Base-by-base conservation (phyloP, 2,797 vertebrate genomes). In the Dendrocincla fuliginosa region DNA sequence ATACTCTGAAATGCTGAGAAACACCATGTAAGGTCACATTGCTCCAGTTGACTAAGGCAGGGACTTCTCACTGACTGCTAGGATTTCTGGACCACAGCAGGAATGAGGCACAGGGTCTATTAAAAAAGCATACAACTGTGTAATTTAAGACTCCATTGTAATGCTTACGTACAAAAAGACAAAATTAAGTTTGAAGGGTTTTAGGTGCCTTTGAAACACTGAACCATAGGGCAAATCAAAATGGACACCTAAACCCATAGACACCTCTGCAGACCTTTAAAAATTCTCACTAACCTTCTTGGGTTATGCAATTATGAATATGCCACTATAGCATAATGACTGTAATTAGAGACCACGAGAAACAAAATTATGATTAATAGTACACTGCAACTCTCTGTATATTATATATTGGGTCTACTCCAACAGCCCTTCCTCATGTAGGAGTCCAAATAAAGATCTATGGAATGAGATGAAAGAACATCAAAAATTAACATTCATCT, bases 261-360 rank as follows among this genome's bases (percentile, higher is more conserved):
- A 16, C 8, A 92, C 5, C 14, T 10, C 32, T 5, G 1, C 28
- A 81, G 60, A 83, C 65, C 82, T 96, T 50, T 71, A 39, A 91
- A 80, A 60, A 88, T 92, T 91, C 89, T 95, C n/a, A 33, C 57
- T 82, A 84, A 89, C 41, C 56, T 86, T 60, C 69, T 90, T 73
- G 67, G 20, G 15, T 65, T 85, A 57, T 63, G 25, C 53, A 79
- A 88, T 89, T 91, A 50, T 53, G 73, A 84, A 49, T 86, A 69
- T 49, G 74, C 9, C 60, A 89, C 37, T 65, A 30, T 28, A 82
- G 24, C 78, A 69, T 85, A 92, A 87, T 94, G 74, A 93, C 41
- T 94, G 37, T 28, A 94, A 93, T 93, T 89, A 82, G 55, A 91
- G 39, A 23, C 39, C 64, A 42, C 1, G 6, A 92, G 61, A 89